These are phyloP conservation scores for Furcifer pardalis DNA, from an alignment of 2,797 vertebrate species.

Conservation along the genomic window DNA sequence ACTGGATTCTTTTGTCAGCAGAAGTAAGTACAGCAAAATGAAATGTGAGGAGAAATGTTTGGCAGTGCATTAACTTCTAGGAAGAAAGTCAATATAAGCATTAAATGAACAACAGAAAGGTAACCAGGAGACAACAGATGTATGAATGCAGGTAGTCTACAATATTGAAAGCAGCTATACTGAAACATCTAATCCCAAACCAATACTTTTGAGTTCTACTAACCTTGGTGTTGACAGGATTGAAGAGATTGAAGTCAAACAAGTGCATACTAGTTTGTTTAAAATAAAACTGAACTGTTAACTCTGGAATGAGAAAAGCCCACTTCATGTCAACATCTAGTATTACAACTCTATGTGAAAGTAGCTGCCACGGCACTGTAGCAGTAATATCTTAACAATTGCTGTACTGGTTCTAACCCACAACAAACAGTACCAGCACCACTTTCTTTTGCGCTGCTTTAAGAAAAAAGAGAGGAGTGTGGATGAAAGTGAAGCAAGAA, in stretches of 20 bases:
- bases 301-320: background rate
- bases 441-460: background rate
- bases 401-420: background rate
- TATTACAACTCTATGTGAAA: background rate
- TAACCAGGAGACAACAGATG: background rate
- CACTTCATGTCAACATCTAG: background rate
- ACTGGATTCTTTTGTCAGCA: constrained; percentile 20
- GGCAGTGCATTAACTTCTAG: constrained; percentile 22
- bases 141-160: background rate
- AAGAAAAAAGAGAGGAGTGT: background rate
- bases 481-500: background rate
- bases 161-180: constrained; percentile 27
- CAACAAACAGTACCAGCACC: too few species aligned
- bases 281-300: background rate
- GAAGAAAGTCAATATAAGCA: constrained; percentile 20
- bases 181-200: background rate
- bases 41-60: background rate
- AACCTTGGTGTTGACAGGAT: background rate
- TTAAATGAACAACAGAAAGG: constrained; percentile 32
- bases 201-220: background rate
- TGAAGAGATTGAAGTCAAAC: background rate
- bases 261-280: background rate
- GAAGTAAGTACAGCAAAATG: background rate
- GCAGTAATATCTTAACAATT: too few species aligned
- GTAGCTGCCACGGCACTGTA: too few species aligned